phyloP scores from a whole-genome alignment of 1,140 invertebrate species.

The Leptinotarsa defecta region DNA sequence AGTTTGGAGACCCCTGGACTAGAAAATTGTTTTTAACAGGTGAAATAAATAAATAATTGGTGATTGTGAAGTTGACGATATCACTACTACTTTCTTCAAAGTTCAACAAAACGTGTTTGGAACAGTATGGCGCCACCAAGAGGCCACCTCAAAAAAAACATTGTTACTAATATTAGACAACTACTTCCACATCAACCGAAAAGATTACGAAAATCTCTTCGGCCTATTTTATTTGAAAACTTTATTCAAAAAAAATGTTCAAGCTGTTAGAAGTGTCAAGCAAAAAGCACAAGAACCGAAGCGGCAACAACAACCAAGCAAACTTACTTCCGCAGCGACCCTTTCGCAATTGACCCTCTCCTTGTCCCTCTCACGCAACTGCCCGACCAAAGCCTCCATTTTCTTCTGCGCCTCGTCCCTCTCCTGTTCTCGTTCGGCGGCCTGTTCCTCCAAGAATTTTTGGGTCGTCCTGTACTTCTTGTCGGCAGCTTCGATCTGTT shows the following conservation, averaged over 20 bases:
- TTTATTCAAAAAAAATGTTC: neutral
- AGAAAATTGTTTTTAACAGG: too few species aligned
- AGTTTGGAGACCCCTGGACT: too few species aligned
- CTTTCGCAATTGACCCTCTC: constrained; percentile 62
- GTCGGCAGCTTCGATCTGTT: constrained; percentile 77
- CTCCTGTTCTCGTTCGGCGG: constrained; percentile 75
- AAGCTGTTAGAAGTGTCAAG: neutral
- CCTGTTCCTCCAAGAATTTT: constrained; percentile 80
- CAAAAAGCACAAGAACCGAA: neutral
- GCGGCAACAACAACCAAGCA: neutral
- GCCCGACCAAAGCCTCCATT: constrained; percentile 64
- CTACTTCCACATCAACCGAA: too few species aligned
- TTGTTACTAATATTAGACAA: too few species aligned
- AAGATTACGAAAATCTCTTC: too few species aligned
- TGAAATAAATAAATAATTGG: too few species aligned
- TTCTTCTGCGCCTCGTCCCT: constrained; percentile 74
- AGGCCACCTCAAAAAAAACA: too few species aligned
- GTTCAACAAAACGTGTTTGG: too few species aligned
- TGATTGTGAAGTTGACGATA: too few species aligned
- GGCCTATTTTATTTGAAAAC: too few species aligned
- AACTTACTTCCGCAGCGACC: constrained; percentile 62
- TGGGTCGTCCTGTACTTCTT: constrained; percentile 74
- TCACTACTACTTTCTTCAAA: too few species aligned
- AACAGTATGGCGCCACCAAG: too few species aligned
- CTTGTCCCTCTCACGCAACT: constrained; percentile 66